phyloP scores from a whole-genome alignment of 2,113 vertebrate species.

The Naja naja region DNA sequence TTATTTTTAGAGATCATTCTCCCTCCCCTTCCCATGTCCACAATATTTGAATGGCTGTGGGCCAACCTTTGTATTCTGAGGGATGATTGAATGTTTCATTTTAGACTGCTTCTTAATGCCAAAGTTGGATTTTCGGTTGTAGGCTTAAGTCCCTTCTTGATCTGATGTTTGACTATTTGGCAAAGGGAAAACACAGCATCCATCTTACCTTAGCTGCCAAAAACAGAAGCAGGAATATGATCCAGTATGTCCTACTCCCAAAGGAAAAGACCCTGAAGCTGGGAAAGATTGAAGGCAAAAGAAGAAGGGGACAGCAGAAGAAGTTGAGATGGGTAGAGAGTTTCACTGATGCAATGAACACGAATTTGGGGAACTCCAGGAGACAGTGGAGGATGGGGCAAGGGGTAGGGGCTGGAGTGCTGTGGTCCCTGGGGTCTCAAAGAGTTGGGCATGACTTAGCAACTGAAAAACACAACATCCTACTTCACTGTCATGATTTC shows the following conservation, averaged over 20 bases:
- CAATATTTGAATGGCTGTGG: rapidly evolving
- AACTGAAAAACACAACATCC: background rate
- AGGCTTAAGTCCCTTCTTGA: background rate
- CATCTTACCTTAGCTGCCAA: background rate
- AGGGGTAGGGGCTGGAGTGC: background rate
- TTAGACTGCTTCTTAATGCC: background rate
- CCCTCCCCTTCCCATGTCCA: background rate
- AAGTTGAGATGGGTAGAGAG: background rate
- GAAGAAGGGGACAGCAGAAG: background rate
- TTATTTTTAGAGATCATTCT: slow-evolving; percentile 31
- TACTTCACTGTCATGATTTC: no score
- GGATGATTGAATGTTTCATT: background rate
- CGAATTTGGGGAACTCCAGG: background rate
- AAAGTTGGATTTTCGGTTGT: background rate
- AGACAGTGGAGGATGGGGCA: background rate
- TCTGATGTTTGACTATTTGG: background rate
- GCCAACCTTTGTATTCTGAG: slow-evolving; percentile 25
- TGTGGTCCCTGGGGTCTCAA: background rate
- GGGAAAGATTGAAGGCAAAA: background rate
- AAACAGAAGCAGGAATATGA: background rate
- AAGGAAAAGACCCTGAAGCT: background rate
- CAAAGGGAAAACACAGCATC: background rate
- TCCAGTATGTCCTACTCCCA: no score
- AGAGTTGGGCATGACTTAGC: background rate
- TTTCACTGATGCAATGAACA: background rate